phyloP scores from a whole-genome alignment of 2,888 invertebrate species.

The Ernsta delagoae region DNA sequence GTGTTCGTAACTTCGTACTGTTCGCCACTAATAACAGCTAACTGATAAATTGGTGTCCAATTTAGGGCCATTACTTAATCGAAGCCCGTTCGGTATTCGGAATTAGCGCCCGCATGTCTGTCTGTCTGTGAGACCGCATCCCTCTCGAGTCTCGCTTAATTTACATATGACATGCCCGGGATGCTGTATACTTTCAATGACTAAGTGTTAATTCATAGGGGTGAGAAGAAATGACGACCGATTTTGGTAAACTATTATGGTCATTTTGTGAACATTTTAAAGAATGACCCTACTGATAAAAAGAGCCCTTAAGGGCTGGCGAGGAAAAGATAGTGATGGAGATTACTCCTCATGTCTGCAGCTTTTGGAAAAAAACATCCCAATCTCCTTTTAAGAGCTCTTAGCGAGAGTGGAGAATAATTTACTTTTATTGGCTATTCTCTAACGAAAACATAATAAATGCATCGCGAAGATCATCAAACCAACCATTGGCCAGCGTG shows the following conservation, averaged over 20 bases:
- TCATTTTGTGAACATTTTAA: no score
- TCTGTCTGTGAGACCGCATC: slow-evolving; percentile 52
- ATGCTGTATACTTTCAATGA: slow-evolving; percentile 10
- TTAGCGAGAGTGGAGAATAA: no score
- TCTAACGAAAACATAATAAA: no score
- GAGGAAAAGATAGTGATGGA: no score
- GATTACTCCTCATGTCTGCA: no score
- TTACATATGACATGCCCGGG: slow-evolving; percentile 60
- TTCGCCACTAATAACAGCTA: slow-evolving; percentile 46
- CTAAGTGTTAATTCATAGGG: slow-evolving; percentile 28
- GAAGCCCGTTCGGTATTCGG: slow-evolving; percentile 50
- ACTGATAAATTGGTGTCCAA: slow-evolving; percentile 77
- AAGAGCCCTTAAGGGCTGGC: no score
- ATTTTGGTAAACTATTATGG: neutral
- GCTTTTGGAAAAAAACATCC: no score
- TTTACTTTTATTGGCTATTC: no score
- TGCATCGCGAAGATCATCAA: no score
- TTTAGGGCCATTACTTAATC: slow-evolving; percentile 74
- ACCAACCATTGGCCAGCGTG: no score
- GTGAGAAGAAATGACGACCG: slow-evolving; percentile 2
- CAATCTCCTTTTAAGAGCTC: no score
- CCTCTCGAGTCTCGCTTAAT: slow-evolving; percentile 69
- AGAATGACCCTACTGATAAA: no score
- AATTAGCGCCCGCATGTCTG: slow-evolving; percentile 75
- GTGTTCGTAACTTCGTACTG: slow-evolving; percentile 20